These are phyloP conservation scores for Lacanobia wlatinum DNA, from an alignment of 2,888 invertebrate genomes.

Conservation along the genomic window DNA sequence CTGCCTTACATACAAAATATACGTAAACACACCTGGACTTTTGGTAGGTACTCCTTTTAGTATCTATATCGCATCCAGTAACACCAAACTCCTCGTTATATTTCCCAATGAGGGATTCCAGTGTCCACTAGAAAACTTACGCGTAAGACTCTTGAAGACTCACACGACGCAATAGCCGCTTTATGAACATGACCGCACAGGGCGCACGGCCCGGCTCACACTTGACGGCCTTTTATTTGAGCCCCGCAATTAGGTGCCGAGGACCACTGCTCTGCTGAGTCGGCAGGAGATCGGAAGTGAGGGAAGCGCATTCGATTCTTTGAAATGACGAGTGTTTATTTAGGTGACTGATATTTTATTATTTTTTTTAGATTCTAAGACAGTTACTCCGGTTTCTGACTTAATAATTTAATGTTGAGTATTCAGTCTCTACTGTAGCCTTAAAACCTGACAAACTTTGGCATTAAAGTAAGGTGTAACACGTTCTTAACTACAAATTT, in stretches of 20 bases:
- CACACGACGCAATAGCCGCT: conserved; percentile 64
- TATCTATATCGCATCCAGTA: conserved; percentile 44
- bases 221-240: conserved; percentile 46
- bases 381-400: background rate
- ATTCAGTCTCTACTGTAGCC: no score
- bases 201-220: conserved; percentile 40
- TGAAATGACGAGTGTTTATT: background rate
- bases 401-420: no score
- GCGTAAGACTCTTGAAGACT: conserved; percentile 65
- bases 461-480: no score
- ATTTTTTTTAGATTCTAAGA: background rate
- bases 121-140: conserved; percentile 68
- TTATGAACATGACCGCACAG: conserved; percentile 63
- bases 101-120: conserved; percentile 58
- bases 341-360: background rate
- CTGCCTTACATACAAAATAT: no score
- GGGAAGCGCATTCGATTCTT: conserved; percentile 11
- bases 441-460: no score
- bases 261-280: conserved; percentile 54
- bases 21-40: no score
- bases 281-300: conserved; percentile 15
- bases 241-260: conserved; percentile 55
- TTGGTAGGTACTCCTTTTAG: no score
- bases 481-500: no score
- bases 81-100: background rate